Base-by-base conservation (phyloP, 2,797 vertebrate genomes). In the Squalus acanthias region DNA sequence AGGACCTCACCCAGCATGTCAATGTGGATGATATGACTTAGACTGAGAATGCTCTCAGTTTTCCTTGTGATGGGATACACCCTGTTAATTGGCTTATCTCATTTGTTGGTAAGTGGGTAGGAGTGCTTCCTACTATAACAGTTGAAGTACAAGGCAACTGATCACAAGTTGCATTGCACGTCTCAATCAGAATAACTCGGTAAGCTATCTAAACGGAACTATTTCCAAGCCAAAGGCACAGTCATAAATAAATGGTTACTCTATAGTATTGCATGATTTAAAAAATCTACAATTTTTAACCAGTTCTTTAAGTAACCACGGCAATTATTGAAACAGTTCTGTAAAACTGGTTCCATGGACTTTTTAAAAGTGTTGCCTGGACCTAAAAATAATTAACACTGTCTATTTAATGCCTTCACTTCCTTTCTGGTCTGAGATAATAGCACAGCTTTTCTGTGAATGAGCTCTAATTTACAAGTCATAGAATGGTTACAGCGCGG, bases 311-410 rank as follows among this genome's bases (percentile, higher is more conserved):
- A 69, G 9, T 69, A 69, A 46, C 60, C 15, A 33, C 65, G 57
- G 29, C 89, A 69, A 94, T 94, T 69, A 91, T 91, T 91, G 29
- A 91, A 63, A 63, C 82, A 89, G 57, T 94, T 94, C 9, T 1
- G 1, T 46, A 26, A 94, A 94, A 67, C 63, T 65, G 26, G 46
- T 92, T 92, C 57, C 89, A 60, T 92, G 89, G n/a, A 13, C 17
- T 3, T 17, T 69, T 94, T 69, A 22, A 69, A 93, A 67, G n/a
- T 20, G 8, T 9, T 70, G 46, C 39, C 20, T 94, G n/a, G 17
- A 8, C n/a, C 65, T 60, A 94, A 94, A 93, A 46, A 94, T 94
- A 70, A 24, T 26, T 69, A 69, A 0, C 63, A 94, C n/a, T 69
- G 20, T 94, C n/a, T 46, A 22, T 24, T 94, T 46, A 69, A 69